Evolutionary conservation across 2,797 vertebrate species (phyloP).

Genomic region (Cephalopachus bancanus): DNA sequence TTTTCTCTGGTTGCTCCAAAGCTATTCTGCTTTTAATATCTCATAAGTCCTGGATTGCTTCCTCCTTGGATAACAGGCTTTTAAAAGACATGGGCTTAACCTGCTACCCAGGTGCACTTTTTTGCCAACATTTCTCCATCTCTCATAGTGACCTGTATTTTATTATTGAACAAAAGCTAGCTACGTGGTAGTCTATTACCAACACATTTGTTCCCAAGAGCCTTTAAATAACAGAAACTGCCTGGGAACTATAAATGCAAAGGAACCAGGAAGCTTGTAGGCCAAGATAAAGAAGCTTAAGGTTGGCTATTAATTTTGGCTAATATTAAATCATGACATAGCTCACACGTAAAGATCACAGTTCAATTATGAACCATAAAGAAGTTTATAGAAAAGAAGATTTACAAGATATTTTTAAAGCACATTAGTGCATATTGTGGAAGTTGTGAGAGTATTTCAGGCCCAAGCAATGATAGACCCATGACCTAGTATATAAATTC

Average conservation of each 20-base stretch:
- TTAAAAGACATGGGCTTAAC: conserved; percentile 72
- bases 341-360: conserved; percentile 86
- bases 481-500: conserved; percentile 86
- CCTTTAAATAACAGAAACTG: conserved; percentile 83
- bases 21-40: conserved; percentile 83
- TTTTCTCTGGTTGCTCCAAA: conserved; percentile 76
- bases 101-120: conserved; percentile 78
- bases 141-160: conserved; percentile 72
- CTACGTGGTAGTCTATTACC: conserved; percentile 79
- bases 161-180: conserved; percentile 79
- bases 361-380: conserved; percentile 88
- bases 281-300: conserved; percentile 86
- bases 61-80: conserved; percentile 66
- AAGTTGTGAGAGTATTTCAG: conserved; percentile 88
- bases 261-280: conserved; percentile 84
- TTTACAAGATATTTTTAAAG: conserved; percentile 88
- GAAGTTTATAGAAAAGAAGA: conserved; percentile 85
- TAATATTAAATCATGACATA: conserved; percentile 89
- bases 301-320: conserved; percentile 88
- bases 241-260: conserved; percentile 78
- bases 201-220: conserved; percentile 78
- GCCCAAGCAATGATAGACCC: conserved; percentile 77
- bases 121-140: conserved; percentile 72
- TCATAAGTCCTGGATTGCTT: conserved; percentile 73
- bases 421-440: conserved; percentile 87